Evolutionary conservation across 2,113 vertebrate genomes (phyloP).

Genomic region (Alosa alosa): DNA sequence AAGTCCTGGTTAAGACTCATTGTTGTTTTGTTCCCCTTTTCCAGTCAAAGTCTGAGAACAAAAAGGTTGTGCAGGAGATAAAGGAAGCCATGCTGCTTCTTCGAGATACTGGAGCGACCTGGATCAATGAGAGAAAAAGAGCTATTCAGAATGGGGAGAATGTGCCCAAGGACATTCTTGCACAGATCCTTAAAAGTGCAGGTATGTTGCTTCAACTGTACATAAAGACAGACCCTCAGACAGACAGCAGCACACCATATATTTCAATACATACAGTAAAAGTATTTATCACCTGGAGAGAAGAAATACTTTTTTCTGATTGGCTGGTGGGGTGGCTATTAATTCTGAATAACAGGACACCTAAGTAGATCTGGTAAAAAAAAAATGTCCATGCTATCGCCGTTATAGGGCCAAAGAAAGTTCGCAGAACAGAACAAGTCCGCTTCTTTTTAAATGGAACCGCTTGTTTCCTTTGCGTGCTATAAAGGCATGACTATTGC

Average conservation of each 20-base stretch:
- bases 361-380: too few species aligned
- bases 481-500: too few species aligned
- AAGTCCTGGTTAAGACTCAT: constrained; percentile 52
- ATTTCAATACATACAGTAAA: neutral
- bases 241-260: too few species aligned
- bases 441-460: too few species aligned
- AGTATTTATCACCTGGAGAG: too few species aligned
- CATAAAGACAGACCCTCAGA: constrained; percentile 70
- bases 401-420: too few species aligned
- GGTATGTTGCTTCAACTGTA: constrained; percentile 53
- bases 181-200: constrained; percentile 80
- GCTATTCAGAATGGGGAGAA: constrained; percentile 75
- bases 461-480: too few species aligned
- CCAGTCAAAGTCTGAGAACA: constrained; percentile 53
- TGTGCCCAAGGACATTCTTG: constrained; percentile 81
- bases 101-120: constrained; percentile 77
- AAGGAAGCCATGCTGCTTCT: constrained; percentile 73
- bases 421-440: too few species aligned
- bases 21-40: neutral
- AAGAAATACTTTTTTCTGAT: too few species aligned
- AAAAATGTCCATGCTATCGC: too few species aligned
- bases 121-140: constrained; percentile 74
- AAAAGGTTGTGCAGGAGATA: constrained; percentile 70
- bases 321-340: too few species aligned
- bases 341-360: too few species aligned